phyloP scores from a whole-genome alignment of 2,888 invertebrate genomes.

The Rapana venosa region DNA sequence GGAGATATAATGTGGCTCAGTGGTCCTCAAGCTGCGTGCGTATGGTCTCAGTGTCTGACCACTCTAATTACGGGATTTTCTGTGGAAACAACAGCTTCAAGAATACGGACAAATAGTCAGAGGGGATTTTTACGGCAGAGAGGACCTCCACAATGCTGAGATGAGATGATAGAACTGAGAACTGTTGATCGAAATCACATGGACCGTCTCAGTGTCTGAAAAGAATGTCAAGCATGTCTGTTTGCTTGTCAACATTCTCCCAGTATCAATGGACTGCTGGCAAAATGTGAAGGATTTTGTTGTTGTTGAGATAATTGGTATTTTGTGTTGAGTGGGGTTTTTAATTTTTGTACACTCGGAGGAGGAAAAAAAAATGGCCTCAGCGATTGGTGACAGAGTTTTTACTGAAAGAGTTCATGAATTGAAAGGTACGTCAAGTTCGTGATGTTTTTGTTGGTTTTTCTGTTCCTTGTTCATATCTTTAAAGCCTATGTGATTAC shows the following conservation, averaged over 20 bases:
- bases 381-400: conserved; percentile 35
- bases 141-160: too few relatives aligned
- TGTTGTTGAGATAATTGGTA: not conserved
- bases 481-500: too few relatives aligned
- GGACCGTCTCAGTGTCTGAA: too few relatives aligned
- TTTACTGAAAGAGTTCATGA: conserved; percentile 45
- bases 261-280: not conserved
- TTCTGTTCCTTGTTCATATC: too few relatives aligned
- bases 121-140: too few relatives aligned
- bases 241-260: not conserved
- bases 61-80: not conserved
- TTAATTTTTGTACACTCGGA: too few relatives aligned
- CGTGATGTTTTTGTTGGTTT: not conserved
- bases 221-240: too few relatives aligned
- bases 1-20: not conserved
- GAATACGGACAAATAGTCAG: too few relatives aligned
- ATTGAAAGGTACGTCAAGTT: conserved; percentile 46
- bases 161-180: too few relatives aligned
- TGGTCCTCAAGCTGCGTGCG: not conserved
- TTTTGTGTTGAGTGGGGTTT: not conserved
- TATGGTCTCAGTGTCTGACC: not conserved
- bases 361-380: not conserved
- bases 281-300: not conserved
- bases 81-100: not conserved
- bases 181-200: too few relatives aligned